Percentiles rank a stretch among this genome's conserved stretches.
Evolutionary conservation across 1,140 invertebrate genomes (phyloP).

Genomic region (Neotoxoptera formosana): DNA sequence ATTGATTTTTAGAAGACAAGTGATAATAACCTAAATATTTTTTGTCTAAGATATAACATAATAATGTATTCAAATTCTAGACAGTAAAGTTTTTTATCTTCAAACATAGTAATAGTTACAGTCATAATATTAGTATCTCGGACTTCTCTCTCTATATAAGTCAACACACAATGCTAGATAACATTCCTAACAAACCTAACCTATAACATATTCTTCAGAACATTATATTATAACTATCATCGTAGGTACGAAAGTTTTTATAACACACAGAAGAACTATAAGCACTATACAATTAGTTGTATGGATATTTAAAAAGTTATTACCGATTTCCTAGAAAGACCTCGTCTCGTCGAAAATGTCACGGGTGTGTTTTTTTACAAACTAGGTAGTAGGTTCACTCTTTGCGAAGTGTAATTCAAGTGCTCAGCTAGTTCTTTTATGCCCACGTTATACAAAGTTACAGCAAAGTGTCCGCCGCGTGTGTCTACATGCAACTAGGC

Average conservation of each 20-base stretch:
- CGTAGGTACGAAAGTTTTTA: not conserved
- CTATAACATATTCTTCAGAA: too few relatives aligned
- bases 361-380: not conserved
- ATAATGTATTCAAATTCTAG: too few relatives aligned
- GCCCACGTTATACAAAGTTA: constrained; percentile 15
- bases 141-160: not conserved
- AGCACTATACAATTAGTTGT: not conserved
- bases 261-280: not conserved
- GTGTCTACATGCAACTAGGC: not conserved
- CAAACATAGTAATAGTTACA: not conserved
- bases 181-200: too few relatives aligned
- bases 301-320: not conserved
- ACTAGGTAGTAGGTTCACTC: not conserved
- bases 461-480: not conserved
- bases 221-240: not conserved
- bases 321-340: not conserved
- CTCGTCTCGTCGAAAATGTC: not conserved
- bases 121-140: not conserved
- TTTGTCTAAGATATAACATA: too few relatives aligned
- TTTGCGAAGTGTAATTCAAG: not conserved
- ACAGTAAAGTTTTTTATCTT: too few relatives aligned
- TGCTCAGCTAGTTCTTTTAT: not conserved
- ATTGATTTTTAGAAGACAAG: too few relatives aligned
- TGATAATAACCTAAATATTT: too few relatives aligned
- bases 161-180: not conserved